phyloP scores from a whole-genome alignment of 2,888 invertebrate genomes.

The Drosophila neonasuta region DNA sequence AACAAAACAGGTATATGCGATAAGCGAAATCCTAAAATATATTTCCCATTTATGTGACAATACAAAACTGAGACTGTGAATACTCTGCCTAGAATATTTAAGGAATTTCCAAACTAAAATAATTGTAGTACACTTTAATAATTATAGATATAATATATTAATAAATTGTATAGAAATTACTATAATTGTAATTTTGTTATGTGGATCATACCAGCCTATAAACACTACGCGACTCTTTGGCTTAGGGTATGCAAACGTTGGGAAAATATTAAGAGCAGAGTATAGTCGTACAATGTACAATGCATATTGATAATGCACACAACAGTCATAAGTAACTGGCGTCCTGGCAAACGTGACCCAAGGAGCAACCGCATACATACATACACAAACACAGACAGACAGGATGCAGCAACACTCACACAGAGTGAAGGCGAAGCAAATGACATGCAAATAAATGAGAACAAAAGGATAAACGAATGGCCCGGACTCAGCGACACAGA shows the following conservation, averaged over 20 bases:
- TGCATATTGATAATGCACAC: constrained; percentile 78
- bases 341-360: constrained; percentile 72
- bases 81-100: neutral
- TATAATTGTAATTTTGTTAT: too few species aligned
- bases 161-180: too few species aligned
- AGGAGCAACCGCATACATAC: constrained; percentile 33
- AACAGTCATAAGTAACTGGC: constrained; percentile 72
- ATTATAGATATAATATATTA: too few species aligned
- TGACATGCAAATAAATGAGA: constrained; percentile 76
- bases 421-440: constrained; percentile 53
- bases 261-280: constrained; percentile 36
- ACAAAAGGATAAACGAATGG: constrained; percentile 77
- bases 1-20: neutral
- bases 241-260: neutral
- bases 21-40: constrained; percentile 6
- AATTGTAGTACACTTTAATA: too few species aligned
- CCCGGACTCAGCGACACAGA: constrained; percentile 25
- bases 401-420: constrained; percentile 5
- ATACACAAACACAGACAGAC: constrained; percentile 15
- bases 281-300: constrained; percentile 60
- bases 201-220: too few species aligned
- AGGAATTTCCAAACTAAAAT: too few species aligned
- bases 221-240: too few species aligned
- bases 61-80: neutral
- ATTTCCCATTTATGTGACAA: constrained; percentile 11